phyloP scores from a whole-genome alignment of 2,888 invertebrate species.

The Phasia obesa region DNA sequence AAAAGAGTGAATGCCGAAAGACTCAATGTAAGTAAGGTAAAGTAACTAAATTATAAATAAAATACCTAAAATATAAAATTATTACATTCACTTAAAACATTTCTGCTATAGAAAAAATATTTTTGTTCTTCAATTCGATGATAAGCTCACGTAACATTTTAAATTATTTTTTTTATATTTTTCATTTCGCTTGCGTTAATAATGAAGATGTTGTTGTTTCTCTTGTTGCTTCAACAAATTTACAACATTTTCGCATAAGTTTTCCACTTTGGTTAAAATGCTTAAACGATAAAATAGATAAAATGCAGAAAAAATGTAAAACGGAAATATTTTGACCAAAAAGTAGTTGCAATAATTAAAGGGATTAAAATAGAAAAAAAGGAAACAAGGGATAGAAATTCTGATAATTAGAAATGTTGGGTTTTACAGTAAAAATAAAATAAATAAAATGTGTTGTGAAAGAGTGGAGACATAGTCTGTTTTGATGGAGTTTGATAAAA shows the following conservation, averaged over 20 bases:
- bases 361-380: background rate
- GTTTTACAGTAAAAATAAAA: background rate
- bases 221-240: background rate
- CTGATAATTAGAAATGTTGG: constrained; percentile 19
- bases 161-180: background rate
- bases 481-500: background rate
- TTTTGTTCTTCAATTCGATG: too few relatives aligned
- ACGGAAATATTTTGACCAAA: constrained; percentile 9
- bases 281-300: background rate
- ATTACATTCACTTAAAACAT: too few relatives aligned
- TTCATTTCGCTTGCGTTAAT: background rate
- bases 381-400: background rate
- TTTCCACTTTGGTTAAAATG: background rate
- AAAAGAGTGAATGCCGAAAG: too few relatives aligned
- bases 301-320: background rate
- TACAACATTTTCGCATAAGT: background rate
- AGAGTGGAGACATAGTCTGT: background rate
- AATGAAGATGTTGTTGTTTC: background rate
- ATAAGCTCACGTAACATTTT: too few relatives aligned
- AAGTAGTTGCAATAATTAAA: constrained; percentile 13
- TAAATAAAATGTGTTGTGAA: background rate
- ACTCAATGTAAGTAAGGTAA: too few relatives aligned
- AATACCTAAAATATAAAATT: too few relatives aligned
- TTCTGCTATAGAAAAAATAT: too few relatives aligned
- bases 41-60: too few relatives aligned